A percentile compares a stretch with the other conserved stretches of the same genome.
Conservation (phyloP, 2,888 invertebrate species). For the Conchocele bisecta region DNA sequence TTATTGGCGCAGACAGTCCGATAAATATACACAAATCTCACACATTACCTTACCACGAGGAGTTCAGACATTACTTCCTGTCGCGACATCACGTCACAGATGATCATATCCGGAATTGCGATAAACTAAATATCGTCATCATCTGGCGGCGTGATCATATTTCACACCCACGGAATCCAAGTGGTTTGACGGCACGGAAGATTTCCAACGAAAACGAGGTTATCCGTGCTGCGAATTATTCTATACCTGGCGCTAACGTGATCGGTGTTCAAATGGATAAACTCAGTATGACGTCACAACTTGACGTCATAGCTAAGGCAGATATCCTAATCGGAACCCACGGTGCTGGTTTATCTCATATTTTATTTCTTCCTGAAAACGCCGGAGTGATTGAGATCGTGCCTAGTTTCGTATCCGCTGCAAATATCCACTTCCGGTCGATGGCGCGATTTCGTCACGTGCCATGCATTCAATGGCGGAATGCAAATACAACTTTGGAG, state of each 20-base stretch:
- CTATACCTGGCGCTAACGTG: slow-evolving; percentile 64
- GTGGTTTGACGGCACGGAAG: slow-evolving; percentile 76
- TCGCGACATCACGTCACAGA: slow-evolving; percentile 53
- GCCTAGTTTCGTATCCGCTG: slow-evolving; percentile 68
- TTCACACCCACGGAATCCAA: slow-evolving; percentile 80
- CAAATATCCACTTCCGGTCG: slow-evolving; percentile 73
- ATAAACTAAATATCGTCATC: slow-evolving; percentile 73
- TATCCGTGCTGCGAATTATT: slow-evolving; percentile 58
- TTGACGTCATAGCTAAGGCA: slow-evolving; percentile 71
- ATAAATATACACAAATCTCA: slow-evolving; percentile 70
- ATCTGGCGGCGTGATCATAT: slow-evolving; percentile 81
- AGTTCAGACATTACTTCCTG: slow-evolving; percentile 78
- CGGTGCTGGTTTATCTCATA: slow-evolving; percentile 81
- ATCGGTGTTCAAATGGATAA: slow-evolving; percentile 76
- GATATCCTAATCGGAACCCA: slow-evolving; percentile 82
- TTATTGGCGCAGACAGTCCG: slow-evolving; percentile 77
- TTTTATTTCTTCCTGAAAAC: slow-evolving; percentile 77
- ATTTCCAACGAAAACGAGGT: slow-evolving; percentile 80
- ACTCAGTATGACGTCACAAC: slow-evolving; percentile 75
- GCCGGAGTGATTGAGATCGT: slow-evolving; percentile 79
- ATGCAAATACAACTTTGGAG: slow-evolving; percentile 48
- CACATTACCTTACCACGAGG: slow-evolving; percentile 71
- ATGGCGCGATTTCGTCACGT: slow-evolving; percentile 79
- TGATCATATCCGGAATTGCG: slow-evolving; percentile 67
- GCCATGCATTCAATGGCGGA: slow-evolving; percentile 76